Conservation (phyloP, 35 echinoderm and acorn worm species). For the Hemicentrotus pulcherrimus region DNA sequence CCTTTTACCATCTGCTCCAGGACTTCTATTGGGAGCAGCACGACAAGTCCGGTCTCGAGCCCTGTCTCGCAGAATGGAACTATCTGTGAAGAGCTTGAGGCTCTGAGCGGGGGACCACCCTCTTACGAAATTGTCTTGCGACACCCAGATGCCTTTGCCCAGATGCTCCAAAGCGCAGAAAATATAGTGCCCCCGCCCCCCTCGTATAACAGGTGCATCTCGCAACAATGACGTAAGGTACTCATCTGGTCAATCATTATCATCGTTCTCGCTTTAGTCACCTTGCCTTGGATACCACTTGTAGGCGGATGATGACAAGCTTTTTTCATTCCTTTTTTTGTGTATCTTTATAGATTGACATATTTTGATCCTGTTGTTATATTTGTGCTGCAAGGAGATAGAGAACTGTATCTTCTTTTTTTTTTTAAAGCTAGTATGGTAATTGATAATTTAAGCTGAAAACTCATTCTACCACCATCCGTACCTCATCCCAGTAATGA, state of each 20-base stretch:
- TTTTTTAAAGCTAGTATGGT: too few species aligned
- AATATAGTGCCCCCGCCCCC: constrained; percentile 11
- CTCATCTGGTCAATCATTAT: constrained; percentile 51
- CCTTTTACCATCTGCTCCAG: constrained; percentile 47
- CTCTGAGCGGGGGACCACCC: constrained; percentile 43
- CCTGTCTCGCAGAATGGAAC: constrained; percentile 42
- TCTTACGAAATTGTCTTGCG: constrained; percentile 50
- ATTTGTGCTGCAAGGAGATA: too few species aligned
- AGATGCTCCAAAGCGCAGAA: constrained; percentile 39
- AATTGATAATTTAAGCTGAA: too few species aligned
- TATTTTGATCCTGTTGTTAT: background rate
- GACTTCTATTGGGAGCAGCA: constrained; percentile 48
- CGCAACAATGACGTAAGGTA: constrained; percentile 50
- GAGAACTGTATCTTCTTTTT: too few species aligned
- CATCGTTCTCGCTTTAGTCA: constrained; percentile 21
- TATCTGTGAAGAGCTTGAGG: constrained; percentile 47
- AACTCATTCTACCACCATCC: too few species aligned
- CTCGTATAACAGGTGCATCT: constrained; percentile 41
- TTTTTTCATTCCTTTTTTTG: background rate
- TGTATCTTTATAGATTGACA: background rate
- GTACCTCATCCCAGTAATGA: too few species aligned
- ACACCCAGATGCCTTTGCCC: constrained; percentile 53
- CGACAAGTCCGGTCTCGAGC: constrained; percentile 28
- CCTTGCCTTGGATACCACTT: constrained; percentile 43
- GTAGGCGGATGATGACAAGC: background rate